Base-by-base conservation (phyloP, 2,888 invertebrate species). In the Hyles lineata region DNA sequence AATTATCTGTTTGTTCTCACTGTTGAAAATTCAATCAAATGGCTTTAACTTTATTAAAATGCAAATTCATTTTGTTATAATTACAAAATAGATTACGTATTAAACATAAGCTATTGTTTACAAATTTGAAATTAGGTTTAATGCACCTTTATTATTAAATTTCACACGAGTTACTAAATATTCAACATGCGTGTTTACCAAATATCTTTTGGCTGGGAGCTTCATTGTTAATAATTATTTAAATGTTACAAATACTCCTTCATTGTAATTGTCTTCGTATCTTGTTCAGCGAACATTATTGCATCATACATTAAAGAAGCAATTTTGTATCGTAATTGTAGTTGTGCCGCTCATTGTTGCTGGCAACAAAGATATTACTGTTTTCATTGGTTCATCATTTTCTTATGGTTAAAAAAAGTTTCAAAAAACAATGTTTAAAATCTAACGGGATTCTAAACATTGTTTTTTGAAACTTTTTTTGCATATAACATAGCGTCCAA, bases 151-250 rank as follows among this genome's bases (percentile, higher is more conserved):
- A 83, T 83, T 83, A 88, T 87, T 83, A 83, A 84, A 87, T 84
- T 90, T 92, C 91, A 82, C 90, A 90, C 90, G 86, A 80, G 71
- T 79, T 88, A 86, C 89, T 89, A 85, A 84, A 85, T 90, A 91
- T 91, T 89, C 89, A 88, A 82, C 76, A 81, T 82, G 82, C 84
- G 79, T 80, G 76, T 82, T 82, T 83, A 85, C 84, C 87, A 79
- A 82, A 84, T 82, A 82, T 84, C 85, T 85, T 63, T 23, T 43
- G 50, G 50, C 67, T 6, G 23, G 50, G 23, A 21, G 2, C 43
- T 17, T 43, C 5, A 19, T 67, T 43, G 7, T 83, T 83, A 83
- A 85, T 89, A 85, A 89, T 90, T 91, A 91, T 90, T 90, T 84
- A 88, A 90, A 92, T 89, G 82, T 75, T 80, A 79, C 80, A 82